Evolutionary conservation across 2,797 vertebrate species (phyloP).

Genomic region (Sebastes aleutianus): DNA sequence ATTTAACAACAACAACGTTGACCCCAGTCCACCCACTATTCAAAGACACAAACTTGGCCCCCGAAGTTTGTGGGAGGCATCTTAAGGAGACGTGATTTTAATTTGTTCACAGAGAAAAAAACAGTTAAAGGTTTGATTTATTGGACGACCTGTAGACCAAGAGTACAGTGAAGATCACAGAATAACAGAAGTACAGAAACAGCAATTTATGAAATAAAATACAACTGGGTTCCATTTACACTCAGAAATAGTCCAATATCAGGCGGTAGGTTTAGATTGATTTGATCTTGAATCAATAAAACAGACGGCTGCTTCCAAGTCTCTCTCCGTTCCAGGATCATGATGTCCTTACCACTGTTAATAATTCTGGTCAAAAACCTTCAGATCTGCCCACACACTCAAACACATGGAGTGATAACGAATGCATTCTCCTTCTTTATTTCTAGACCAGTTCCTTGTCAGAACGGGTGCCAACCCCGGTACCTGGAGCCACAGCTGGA

Average conservation of each 20-base stretch:
- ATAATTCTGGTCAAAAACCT: background rate
- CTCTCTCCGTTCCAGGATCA: background rate
- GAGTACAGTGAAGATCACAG: background rate
- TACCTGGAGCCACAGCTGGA: constrained; percentile 71
- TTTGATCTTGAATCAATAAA: background rate
- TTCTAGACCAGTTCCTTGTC: constrained; percentile 84
- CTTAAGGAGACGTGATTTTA: background rate
- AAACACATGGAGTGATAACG: background rate
- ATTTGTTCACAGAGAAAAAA: background rate
- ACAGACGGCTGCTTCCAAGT: background rate
- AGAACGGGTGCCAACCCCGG: constrained; percentile 86
- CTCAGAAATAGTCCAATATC: background rate
- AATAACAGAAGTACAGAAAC: background rate
- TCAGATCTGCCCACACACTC: background rate
- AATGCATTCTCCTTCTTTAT: background rate
- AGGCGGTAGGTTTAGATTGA: background rate
- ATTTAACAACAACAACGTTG: background rate
- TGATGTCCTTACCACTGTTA: background rate
- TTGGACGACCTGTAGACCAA: background rate
- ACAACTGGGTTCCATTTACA: too few relatives aligned
- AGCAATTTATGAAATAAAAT: too few relatives aligned
- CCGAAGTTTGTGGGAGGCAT: background rate
- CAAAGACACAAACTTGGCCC: background rate
- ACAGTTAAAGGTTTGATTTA: background rate
- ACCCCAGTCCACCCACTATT: background rate